Conservation (phyloP, 2,888 invertebrate genomes). For the Clitarchus hookeri region DNA sequence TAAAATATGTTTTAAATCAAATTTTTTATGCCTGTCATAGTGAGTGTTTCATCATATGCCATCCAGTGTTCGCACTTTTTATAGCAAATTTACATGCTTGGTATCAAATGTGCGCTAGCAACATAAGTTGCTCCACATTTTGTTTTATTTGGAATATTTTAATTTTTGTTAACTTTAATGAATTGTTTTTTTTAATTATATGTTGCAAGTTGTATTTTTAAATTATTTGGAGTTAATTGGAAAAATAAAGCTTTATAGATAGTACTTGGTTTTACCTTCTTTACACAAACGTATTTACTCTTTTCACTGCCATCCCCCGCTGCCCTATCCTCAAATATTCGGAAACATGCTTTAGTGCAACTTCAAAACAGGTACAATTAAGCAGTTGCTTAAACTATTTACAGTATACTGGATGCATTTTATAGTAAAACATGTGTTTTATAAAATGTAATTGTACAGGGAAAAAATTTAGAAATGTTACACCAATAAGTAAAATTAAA, state of each 20-base stretch:
- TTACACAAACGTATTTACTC: too few species aligned
- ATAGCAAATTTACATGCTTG: background rate
- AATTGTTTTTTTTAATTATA: background rate
- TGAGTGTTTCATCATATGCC: background rate
- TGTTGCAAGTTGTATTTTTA: background rate
- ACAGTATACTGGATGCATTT: too few species aligned
- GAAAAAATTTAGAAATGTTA: too few species aligned
- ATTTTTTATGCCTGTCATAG: background rate
- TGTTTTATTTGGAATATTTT: background rate
- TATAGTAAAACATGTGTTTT: too few species aligned
- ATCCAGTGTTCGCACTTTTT: background rate
- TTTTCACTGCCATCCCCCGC: too few species aligned
- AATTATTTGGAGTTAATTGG: background rate
- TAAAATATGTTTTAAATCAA: background rate
- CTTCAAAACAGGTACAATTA: too few species aligned
- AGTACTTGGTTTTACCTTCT: background rate
- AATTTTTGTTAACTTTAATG: background rate
- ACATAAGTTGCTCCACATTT: background rate
- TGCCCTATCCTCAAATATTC: too few species aligned
- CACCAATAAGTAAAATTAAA: too few species aligned
- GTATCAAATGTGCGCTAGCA: background rate
- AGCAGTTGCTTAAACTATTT: too few species aligned
- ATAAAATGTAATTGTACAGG: too few species aligned
- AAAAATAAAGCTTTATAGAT: constrained; percentile 2
- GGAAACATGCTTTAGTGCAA: too few species aligned